Conservation (phyloP, 1,140 invertebrate genomes). For the Ectropis grisescens region DNA sequence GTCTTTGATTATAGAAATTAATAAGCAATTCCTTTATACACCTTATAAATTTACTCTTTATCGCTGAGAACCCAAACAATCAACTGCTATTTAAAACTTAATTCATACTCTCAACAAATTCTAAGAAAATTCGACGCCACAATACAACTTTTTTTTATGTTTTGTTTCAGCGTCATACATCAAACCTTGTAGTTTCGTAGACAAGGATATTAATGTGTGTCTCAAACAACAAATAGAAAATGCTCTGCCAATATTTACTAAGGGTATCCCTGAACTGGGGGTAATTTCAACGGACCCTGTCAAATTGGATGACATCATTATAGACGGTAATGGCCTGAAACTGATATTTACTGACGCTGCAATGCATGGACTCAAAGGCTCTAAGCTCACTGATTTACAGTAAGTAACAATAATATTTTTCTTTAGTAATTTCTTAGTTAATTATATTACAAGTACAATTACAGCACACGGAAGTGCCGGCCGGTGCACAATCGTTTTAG, state of each 20-base stretch:
- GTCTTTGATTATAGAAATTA: too few relatives aligned
- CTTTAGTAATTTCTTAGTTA: too few relatives aligned
- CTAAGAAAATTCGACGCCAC: too few relatives aligned
- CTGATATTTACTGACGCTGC: constrained; percentile 35
- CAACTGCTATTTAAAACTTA: too few relatives aligned
- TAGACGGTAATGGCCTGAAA: constrained; percentile 41
- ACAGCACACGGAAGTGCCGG: too few relatives aligned
- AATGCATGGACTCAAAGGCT: constrained; percentile 36
- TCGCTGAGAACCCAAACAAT: too few relatives aligned
- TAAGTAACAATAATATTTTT: too few relatives aligned
- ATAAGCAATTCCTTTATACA: too few relatives aligned
- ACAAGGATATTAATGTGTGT: constrained; percentile 54
- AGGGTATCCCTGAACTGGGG: constrained; percentile 57
- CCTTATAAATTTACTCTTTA: too few relatives aligned
- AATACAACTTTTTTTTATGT: too few relatives aligned
- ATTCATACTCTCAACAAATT: too few relatives aligned
- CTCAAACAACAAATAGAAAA: constrained; percentile 51
- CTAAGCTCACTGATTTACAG: constrained; percentile 33
- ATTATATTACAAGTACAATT: too few relatives aligned
- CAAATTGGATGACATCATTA: constrained; percentile 42
- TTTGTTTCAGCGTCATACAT: constrained; percentile 67
- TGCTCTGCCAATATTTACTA: constrained; percentile 51
- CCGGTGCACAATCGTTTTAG: neutral
- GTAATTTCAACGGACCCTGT: constrained; percentile 59
- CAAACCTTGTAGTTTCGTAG: constrained; percentile 49